These are phyloP conservation scores for Gnathonemus longibarbis DNA, from an alignment of 2,113 vertebrate species.

Conservation along the genomic window DNA sequence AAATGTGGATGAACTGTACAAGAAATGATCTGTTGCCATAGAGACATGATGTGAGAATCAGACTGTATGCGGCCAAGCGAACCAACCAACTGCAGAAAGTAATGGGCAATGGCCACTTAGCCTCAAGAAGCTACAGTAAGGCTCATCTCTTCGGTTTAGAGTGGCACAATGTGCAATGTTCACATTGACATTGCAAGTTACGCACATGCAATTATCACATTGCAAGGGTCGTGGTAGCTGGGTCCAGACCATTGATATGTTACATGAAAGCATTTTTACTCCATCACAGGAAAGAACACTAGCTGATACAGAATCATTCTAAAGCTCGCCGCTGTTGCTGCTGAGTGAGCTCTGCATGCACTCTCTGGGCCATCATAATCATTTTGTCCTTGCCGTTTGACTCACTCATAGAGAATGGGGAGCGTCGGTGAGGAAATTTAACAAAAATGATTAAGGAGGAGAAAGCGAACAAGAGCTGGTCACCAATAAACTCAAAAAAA, in stretches of 20 bases:
- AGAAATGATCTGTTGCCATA: slow-evolving; percentile 78
- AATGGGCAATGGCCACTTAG: slow-evolving; percentile 61
- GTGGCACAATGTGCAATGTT: background rate
- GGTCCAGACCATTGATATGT: background rate
- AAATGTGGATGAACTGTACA: slow-evolving; percentile 59
- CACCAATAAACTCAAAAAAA: background rate
- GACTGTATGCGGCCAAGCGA: slow-evolving; percentile 59
- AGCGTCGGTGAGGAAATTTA: background rate
- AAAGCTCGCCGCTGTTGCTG: background rate
- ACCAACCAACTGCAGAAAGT: slow-evolving; percentile 51
- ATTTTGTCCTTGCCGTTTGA: background rate
- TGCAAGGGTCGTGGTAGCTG: background rate
- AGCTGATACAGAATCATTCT: background rate
- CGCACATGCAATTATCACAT: background rate
- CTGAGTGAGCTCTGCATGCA: background rate
- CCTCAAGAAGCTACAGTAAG: slow-evolving; percentile 54
- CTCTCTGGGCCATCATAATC: background rate
- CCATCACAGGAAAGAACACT: background rate
- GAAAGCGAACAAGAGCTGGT: background rate
- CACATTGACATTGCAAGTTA: background rate
- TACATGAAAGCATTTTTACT: background rate
- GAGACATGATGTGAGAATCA: slow-evolving; percentile 61
- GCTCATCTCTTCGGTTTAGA: background rate
- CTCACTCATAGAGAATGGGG: background rate
- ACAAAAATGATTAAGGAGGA: background rate